Conservation (phyloP, 2,888 invertebrate species). For the Agrotis puta region DNA sequence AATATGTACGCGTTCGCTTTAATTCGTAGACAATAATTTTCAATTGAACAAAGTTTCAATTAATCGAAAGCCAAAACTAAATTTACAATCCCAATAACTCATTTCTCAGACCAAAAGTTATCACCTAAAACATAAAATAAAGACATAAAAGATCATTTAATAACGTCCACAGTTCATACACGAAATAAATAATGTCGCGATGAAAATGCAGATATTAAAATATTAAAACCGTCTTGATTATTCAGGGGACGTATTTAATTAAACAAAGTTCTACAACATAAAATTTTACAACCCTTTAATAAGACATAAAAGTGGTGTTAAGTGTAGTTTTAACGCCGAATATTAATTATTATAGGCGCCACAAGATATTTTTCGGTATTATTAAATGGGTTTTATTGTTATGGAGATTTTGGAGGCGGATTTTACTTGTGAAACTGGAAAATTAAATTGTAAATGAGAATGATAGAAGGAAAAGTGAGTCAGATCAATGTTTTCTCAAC, state of each 20-base stretch:
- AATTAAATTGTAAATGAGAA: constrained; percentile 2
- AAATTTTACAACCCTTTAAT: constrained; percentile 91
- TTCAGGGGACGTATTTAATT: constrained; percentile 90
- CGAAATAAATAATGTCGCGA: constrained; percentile 70
- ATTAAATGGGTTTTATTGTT: constrained; percentile 68
- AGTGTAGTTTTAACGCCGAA: constrained; percentile 84
- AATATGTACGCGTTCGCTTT: not conserved
- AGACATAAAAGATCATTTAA: constrained; percentile 54
- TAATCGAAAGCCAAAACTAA: constrained; percentile 2
- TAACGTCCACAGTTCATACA: constrained; percentile 67
- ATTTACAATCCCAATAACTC: constrained; percentile 24
- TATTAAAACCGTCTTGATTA: constrained; percentile 86
- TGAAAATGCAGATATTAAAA: constrained; percentile 68
- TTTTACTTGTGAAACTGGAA: not conserved
- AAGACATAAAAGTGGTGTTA: constrained; percentile 87
- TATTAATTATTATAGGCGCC: constrained; percentile 87
- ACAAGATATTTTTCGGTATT: constrained; percentile 78
- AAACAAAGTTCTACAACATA: constrained; percentile 85
- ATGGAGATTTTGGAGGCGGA: constrained; percentile 32
- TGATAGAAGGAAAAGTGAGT: not conserved
- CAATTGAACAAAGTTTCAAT: not conserved
- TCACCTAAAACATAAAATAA: constrained; percentile 29
- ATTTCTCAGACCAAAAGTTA: constrained; percentile 19
- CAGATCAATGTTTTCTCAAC: no score
- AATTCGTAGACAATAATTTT: not conserved